A percentile compares a stretch with the other conserved stretches of the same genome.
Evolutionary conservation across 2,888 invertebrate species (phyloP).

Genomic region (Cheilosia soror): DNA sequence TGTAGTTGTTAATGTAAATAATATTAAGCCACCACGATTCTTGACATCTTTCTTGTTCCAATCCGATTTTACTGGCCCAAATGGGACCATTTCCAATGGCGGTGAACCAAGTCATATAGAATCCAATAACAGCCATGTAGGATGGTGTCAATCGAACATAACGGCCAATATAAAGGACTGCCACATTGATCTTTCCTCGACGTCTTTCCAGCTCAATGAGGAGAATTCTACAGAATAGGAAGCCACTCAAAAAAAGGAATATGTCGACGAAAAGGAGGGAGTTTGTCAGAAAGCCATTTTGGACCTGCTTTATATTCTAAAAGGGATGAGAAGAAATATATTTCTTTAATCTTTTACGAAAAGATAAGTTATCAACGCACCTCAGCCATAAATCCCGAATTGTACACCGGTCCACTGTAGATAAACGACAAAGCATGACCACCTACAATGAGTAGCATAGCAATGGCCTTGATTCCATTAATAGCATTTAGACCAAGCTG

Average conservation of each 20-base stretch:
- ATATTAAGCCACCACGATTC: slow-evolving; percentile 90
- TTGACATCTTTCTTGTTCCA: slow-evolving; percentile 86
- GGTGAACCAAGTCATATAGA: slow-evolving; percentile 89
- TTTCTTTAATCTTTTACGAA: slow-evolving; percentile 30
- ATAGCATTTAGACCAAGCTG: slow-evolving; percentile 87
- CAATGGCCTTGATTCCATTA: slow-evolving; percentile 87
- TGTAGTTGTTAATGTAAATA: slow-evolving; percentile 90
- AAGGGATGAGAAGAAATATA: slow-evolving; percentile 25
- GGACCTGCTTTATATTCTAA: slow-evolving; percentile 86
- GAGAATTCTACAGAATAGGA: slow-evolving; percentile 88
- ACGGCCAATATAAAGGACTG: slow-evolving; percentile 87
- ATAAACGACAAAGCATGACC: slow-evolving; percentile 89
- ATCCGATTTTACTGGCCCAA: slow-evolving; percentile 87
- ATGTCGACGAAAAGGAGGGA: slow-evolving; percentile 90
- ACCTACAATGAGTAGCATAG: slow-evolving; percentile 88
- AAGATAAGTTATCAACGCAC: slow-evolving; percentile 76
- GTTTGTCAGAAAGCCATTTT: slow-evolving; percentile 87
- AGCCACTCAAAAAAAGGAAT: slow-evolving; percentile 89
- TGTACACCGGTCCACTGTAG: slow-evolving; percentile 88
- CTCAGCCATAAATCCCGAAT: slow-evolving; percentile 85
- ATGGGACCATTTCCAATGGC: slow-evolving; percentile 90
- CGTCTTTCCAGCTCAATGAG: slow-evolving; percentile 88
- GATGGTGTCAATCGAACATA: slow-evolving; percentile 91
- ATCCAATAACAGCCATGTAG: slow-evolving; percentile 88
- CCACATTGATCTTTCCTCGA: slow-evolving; percentile 86